Evolutionary conservation across 2,113 vertebrate genomes (phyloP).

Genomic region (Petrocephalus zakoni): DNA sequence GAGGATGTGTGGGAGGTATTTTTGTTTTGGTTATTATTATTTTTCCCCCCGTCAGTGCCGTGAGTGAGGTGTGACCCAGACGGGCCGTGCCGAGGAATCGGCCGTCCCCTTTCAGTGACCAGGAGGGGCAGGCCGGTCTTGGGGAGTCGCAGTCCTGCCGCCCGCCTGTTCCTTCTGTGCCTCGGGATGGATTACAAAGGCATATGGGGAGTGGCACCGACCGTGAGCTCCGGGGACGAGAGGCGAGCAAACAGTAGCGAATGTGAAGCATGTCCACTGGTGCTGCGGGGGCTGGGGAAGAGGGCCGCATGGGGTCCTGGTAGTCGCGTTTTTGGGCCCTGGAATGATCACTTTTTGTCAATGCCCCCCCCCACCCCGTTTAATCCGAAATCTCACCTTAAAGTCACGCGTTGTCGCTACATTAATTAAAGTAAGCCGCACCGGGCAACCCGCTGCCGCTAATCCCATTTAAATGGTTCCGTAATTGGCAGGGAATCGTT

Average conservation of each 20-base stretch:
- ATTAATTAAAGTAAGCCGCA: neutral
- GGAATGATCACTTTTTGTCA: neutral
- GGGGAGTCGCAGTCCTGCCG: neutral
- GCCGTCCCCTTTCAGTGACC: neutral
- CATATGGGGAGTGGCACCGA: neutral
- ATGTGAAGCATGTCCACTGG: neutral
- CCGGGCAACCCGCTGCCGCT: neutral
- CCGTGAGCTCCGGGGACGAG: too few relatives aligned
- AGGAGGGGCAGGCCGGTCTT: neutral
- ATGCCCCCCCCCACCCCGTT: neutral
- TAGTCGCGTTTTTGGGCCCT: neutral
- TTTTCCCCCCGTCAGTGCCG: neutral
- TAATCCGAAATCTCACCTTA: neutral
- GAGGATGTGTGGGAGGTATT: neutral
- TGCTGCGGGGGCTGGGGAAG: neutral
- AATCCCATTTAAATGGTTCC: conserved; percentile 22
- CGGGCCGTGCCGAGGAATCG: neutral
- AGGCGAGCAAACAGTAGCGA: too few relatives aligned
- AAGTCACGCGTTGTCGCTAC: neutral
- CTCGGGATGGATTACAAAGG: neutral
- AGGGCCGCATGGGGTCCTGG: neutral
- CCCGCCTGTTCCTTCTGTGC: neutral
- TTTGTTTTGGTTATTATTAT: conserved; percentile 7
- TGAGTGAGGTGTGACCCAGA: neutral
- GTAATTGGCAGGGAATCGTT: conserved; percentile 19